Evolutionary conservation across 2,113 vertebrate species (phyloP).

Genomic region (Acinonyx jubatus): DNA sequence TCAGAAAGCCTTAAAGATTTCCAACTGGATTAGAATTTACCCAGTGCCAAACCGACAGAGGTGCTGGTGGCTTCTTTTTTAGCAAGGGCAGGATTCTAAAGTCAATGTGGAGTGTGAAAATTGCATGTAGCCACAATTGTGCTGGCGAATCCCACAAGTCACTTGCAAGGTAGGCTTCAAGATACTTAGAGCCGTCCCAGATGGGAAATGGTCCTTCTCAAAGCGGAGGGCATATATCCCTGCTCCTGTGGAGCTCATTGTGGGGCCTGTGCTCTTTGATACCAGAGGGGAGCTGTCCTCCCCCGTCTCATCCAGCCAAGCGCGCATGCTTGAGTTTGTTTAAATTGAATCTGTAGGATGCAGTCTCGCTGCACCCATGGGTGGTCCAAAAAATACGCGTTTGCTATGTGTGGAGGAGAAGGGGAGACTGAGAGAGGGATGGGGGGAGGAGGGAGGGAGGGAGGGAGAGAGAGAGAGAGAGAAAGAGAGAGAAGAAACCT

Average conservation of each 20-base stretch:
- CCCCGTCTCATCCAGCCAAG: not conserved
- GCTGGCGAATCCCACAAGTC: not conserved
- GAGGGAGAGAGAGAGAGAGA: too few relatives aligned
- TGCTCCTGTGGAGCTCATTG: not conserved
- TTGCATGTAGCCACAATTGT: not conserved
- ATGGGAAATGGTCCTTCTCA: fast-evolving
- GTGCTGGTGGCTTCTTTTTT: not conserved
- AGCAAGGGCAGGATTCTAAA: not conserved
- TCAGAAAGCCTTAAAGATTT: slow-evolving; percentile 30
- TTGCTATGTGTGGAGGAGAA: not conserved
- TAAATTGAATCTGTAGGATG: not conserved
- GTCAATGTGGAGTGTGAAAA: not conserved
- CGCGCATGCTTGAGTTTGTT: not conserved
- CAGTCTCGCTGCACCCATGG: not conserved
- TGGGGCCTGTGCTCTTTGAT: not conserved
- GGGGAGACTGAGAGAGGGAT: fast-evolving
- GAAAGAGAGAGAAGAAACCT: not conserved
- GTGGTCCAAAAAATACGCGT: not conserved
- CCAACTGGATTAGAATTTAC: not conserved
- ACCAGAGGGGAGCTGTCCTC: not conserved
- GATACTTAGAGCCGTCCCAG: not conserved
- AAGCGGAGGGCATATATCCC: fast-evolving
- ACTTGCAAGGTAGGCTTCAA: not conserved
- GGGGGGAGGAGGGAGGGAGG: fast-evolving
- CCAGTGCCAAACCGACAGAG: not conserved